Evolutionary conservation across 2,888 invertebrate genomes (phyloP).

Genomic region (Serrognathus titanus): DNA sequence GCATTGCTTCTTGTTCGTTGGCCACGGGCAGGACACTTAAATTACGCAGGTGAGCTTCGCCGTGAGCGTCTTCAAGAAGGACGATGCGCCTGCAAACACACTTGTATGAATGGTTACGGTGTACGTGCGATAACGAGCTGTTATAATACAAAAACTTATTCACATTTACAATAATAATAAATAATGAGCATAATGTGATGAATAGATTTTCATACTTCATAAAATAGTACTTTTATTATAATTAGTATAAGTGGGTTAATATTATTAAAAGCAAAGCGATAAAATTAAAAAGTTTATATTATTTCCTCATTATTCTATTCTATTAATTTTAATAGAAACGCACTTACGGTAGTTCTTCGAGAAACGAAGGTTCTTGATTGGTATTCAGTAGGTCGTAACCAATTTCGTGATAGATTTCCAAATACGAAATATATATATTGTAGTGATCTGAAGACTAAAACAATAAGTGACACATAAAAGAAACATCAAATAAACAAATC

Average conservation of each 20-base stretch:
- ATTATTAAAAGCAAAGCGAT: too few relatives aligned
- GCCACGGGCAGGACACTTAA: conserved; percentile 49
- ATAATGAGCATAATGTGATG: not conserved
- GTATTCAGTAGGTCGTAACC: conserved; percentile 54
- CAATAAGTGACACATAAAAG: conserved; percentile 3
- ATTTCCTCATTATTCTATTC: too few relatives aligned
- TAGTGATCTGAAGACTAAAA: conserved; percentile 41
- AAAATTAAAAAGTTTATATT: too few relatives aligned
- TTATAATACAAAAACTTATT: not conserved
- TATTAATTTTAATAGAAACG: not conserved
- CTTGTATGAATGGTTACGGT: conserved; percentile 1
- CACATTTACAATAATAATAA: not conserved
- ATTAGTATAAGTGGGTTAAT: too few relatives aligned
- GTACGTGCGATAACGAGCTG: not conserved
- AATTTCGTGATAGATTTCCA: conserved; percentile 57
- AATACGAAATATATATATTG: conserved; percentile 51
- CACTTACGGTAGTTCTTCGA: conserved; percentile 54
- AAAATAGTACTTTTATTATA: too few relatives aligned
- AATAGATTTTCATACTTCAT: too few relatives aligned
- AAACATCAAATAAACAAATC: not conserved
- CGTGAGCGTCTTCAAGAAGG: conserved; percentile 50
- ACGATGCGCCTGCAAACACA: conserved; percentile 44
- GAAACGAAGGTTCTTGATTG: conserved; percentile 39
- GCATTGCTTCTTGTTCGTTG: conserved; percentile 52
- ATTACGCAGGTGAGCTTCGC: conserved; percentile 50